phyloP scores from a whole-genome alignment of 2,797 vertebrate genomes.

The Amblyopsis hoosieri region DNA sequence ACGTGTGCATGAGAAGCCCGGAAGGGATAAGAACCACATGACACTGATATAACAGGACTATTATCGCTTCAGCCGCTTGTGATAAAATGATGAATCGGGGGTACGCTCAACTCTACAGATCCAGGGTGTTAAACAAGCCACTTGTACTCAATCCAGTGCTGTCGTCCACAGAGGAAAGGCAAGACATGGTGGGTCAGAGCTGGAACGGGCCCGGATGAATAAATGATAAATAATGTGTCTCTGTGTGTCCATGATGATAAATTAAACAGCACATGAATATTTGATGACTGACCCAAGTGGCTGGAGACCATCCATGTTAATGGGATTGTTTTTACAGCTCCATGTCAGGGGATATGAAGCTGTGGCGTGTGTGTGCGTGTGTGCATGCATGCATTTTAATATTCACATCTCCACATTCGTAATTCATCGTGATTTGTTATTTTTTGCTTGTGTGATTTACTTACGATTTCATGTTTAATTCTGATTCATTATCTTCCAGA shows the following conservation, averaged over 20 bases:
- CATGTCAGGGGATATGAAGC: slow-evolving; percentile 22
- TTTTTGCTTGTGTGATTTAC: not conserved
- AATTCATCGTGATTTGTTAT: not conserved
- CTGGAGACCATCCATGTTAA: slow-evolving; percentile 36
- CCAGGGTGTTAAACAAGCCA: slow-evolving; percentile 35
- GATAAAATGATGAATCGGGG: slow-evolving; percentile 50
- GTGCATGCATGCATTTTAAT: not conserved
- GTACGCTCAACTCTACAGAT: slow-evolving; percentile 41
- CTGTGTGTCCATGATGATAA: slow-evolving; percentile 54
- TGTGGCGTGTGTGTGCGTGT: slow-evolving; percentile 2
- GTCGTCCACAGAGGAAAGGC: slow-evolving; percentile 33
- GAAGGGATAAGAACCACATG: slow-evolving; percentile 25
- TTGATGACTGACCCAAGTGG: slow-evolving; percentile 50
- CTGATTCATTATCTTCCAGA: slow-evolving; percentile 74
- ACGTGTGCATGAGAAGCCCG: slow-evolving; percentile 22
- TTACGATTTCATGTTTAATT: slow-evolving; percentile 1
- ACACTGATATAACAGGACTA: slow-evolving; percentile 20
- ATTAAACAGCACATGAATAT: slow-evolving; percentile 64
- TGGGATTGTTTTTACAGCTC: slow-evolving; percentile 46
- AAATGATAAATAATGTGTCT: slow-evolving; percentile 60
- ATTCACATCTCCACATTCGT: not conserved
- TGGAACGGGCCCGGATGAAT: slow-evolving; percentile 49
- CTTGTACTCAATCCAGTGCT: slow-evolving; percentile 9
- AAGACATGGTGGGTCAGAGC: slow-evolving; percentile 42
- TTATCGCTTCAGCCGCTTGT: slow-evolving; percentile 29